A percentile compares a stretch with the other conserved stretches of the same genome.
phyloP scores from a whole-genome alignment of 2,113 vertebrate species.

The Labrus mixtus region DNA sequence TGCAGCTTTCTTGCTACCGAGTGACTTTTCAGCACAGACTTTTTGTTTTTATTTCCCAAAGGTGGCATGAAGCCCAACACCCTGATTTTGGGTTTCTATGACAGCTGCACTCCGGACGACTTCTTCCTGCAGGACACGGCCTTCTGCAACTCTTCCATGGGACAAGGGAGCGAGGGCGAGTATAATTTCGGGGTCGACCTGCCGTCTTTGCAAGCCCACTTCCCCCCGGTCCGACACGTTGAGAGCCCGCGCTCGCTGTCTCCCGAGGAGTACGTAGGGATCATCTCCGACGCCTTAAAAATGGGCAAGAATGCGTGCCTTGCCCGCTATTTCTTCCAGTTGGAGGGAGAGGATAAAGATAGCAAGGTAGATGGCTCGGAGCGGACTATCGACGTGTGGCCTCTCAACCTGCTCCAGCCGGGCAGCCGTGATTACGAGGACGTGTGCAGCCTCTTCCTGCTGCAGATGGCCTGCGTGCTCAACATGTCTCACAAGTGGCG shows the following conservation, averaged over 20 bases:
- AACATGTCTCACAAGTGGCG: conserved; percentile 93
- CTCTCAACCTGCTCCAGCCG: conserved; percentile 88
- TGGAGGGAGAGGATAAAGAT: conserved; percentile 77
- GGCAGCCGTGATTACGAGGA: conserved; percentile 85
- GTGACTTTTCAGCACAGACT: neutral
- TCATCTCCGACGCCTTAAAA: conserved; percentile 90
- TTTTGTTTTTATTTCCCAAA: conserved; percentile 51
- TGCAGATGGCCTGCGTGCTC: conserved; percentile 94
- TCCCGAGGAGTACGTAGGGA: conserved; percentile 90
- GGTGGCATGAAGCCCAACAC: conserved; percentile 96
- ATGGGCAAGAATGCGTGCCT: conserved; percentile 94
- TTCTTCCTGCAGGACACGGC: conserved; percentile 89
- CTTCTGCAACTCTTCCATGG: conserved; percentile 78
- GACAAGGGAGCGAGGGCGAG: conserved; percentile 67
- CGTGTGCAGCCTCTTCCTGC: conserved; percentile 91
- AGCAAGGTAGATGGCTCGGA: conserved; percentile 70
- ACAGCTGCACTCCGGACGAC: conserved; percentile 88
- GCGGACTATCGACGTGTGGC: conserved; percentile 90
- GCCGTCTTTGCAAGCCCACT: conserved; percentile 89
- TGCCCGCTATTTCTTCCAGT: conserved; percentile 85
- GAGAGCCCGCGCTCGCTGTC: conserved; percentile 86
- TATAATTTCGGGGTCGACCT: conserved; percentile 88
- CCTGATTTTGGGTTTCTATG: conserved; percentile 91
- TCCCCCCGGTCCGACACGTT: conserved; percentile 86
- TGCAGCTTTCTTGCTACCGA: neutral